phyloP scores from a whole-genome alignment of 1,140 invertebrate species.

The Varroa destructor region DNA sequence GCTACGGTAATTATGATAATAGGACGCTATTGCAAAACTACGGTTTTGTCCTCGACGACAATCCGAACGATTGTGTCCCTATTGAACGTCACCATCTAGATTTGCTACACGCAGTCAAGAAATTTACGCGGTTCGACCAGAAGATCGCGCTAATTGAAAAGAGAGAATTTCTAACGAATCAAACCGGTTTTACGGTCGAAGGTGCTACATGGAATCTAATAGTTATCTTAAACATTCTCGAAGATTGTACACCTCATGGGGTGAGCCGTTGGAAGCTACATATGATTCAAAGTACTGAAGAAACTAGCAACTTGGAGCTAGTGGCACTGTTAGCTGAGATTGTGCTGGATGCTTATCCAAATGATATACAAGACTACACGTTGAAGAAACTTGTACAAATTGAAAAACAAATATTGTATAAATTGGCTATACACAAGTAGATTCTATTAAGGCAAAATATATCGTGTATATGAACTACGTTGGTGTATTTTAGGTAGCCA shows the following conservation, averaged over 20 bases:
- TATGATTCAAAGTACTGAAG: too few species aligned
- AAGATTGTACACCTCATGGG: background rate
- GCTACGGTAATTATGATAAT: constrained; percentile 57
- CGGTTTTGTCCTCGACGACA: constrained; percentile 54
- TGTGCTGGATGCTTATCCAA: too few species aligned
- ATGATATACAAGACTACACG: too few species aligned
- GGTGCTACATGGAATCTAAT: constrained; percentile 9
- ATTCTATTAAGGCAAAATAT: too few species aligned
- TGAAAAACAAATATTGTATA: too few species aligned
- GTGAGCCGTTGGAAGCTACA: too few species aligned
- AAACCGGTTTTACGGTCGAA: constrained; percentile 5
- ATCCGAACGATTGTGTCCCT: constrained; percentile 49
- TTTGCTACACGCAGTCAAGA: background rate
- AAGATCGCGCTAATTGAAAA: background rate
- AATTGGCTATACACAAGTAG: too few species aligned
- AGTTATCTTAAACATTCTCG: background rate
- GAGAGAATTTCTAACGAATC: background rate
- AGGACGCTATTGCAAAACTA: constrained; percentile 55
- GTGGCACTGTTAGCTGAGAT: too few species aligned
- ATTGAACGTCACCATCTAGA: constrained; percentile 36
- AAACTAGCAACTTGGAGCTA: too few species aligned
- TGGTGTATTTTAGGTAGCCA: too few species aligned
- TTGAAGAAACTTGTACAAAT: too few species aligned
- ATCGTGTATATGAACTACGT: too few species aligned
- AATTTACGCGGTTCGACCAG: background rate